phyloP scores from a whole-genome alignment of 2,797 vertebrate species.

The Eospalax fontanierii region DNA sequence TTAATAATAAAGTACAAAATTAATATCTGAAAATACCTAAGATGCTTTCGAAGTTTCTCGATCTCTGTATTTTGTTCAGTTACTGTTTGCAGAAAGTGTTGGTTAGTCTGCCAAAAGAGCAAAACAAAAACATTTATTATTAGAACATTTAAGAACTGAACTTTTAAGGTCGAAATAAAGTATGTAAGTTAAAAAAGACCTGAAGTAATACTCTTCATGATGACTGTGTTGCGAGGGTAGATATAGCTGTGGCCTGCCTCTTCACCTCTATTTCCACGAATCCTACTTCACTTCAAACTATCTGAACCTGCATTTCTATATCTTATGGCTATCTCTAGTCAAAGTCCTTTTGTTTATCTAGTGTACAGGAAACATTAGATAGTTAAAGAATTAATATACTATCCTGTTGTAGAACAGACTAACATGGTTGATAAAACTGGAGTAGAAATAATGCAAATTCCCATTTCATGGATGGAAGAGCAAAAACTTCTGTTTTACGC shows the following conservation, averaged over 20 bases:
- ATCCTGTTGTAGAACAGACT: background rate
- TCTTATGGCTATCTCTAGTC: background rate
- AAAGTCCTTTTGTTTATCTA: background rate
- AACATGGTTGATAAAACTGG: background rate
- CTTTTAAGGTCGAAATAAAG: slow-evolving; percentile 9
- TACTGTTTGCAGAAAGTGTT: slow-evolving; percentile 94
- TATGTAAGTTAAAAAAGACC: background rate
- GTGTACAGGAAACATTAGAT: background rate
- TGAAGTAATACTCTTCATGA: background rate
- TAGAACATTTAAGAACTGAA: slow-evolving; percentile 40
- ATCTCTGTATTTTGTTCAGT: slow-evolving; percentile 94
- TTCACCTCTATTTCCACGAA: background rate
- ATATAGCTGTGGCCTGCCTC: background rate
- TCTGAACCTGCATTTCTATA: background rate
- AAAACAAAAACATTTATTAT: slow-evolving; percentile 64
- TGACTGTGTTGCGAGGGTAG: background rate
- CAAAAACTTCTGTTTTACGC: background rate
- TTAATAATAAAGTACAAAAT: slow-evolving; percentile 7
- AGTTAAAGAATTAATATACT: background rate
- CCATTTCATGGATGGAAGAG: background rate
- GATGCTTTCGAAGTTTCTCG: slow-evolving; percentile 92
- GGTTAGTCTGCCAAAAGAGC: slow-evolving; percentile 93
- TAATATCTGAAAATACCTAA: slow-evolving; percentile 91
- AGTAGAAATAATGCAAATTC: background rate
- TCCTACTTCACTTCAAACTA: background rate